These are phyloP conservation scores for Caenorhabditis becei DNA, from an alignment of 2,888 invertebrate species.

Conservation along the genomic window DNA sequence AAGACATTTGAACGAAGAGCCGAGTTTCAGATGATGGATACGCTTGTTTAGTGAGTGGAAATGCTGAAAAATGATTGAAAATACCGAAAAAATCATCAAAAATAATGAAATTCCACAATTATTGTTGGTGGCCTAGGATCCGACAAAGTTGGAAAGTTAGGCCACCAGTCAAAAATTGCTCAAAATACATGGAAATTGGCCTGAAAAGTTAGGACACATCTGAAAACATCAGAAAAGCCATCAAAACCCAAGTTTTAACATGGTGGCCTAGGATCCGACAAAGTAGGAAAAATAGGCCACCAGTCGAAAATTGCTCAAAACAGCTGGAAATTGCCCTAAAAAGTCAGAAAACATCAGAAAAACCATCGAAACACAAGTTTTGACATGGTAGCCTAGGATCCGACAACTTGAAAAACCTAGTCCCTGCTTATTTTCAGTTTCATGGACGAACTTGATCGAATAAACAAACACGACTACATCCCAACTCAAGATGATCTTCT, in stretches of 20 bases:
- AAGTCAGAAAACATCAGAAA: neutral
- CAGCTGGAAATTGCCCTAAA: neutral
- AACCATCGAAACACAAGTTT: neutral
- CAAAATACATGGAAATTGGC: too few relatives aligned
- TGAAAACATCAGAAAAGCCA: neutral
- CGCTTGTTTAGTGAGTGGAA: conserved; percentile 61
- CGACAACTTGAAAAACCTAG: neutral
- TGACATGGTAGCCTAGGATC: neutral
- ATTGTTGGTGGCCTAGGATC: conserved; percentile 3
- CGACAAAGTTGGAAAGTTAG: neutral
- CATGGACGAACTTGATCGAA: conserved; percentile 66
- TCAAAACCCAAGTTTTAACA: neutral
- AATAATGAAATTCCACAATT: too few relatives aligned
- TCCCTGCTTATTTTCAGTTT: conserved; percentile 62
- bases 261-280: neutral
- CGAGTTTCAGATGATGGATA: conserved; percentile 66
- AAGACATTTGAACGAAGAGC: conserved; percentile 59
- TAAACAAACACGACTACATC: conserved; percentile 54
- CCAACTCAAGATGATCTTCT: conserved; percentile 66
- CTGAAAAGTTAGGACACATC: neutral
- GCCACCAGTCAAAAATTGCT: neutral
- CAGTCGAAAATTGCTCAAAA: neutral
- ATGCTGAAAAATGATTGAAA: neutral
- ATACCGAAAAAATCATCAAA: too few relatives aligned
- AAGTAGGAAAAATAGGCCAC: neutral